Base-by-base conservation (phyloP, 2,888 invertebrate species). In the Drosophila histrio region DNA sequence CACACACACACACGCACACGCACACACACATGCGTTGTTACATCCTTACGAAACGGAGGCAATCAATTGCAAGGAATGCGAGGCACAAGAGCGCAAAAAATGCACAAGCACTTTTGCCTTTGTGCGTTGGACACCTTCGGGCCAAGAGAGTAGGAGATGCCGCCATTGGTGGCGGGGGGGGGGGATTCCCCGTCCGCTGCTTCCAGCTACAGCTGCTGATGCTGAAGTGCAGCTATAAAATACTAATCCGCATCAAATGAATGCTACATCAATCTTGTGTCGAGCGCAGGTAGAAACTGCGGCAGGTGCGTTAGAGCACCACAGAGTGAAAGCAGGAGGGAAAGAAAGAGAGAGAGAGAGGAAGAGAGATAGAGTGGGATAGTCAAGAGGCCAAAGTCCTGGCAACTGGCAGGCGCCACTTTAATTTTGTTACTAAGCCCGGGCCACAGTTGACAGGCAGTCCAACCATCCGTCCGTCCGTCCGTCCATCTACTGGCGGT, bases 171-270 rank as follows among this genome's bases (percentile, higher is more conserved):
- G 15, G 22, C n/a, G 9, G 47, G 13, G 24, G 11, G 22, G 9
- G 24, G 24, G 22, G 13, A 11, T 2, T 21, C 21, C 6, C 9
- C 22, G 6, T 32, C 11, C n/a, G 8, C 21, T 26, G 9, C 26
- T 30, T 7, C 5, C 57, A 30, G 22, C 36, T 44, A 30, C 39
- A 21, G 15, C 50, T 61, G 59, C 64, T 44, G 63, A 69, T 60
- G 69, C 64, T 77, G 87, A 79, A 83, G 85, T 87, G 85, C 87
- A 87, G 87, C 85, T 88, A 84, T 88, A 87, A 86, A 88, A 88
- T 80, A 86, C 85, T 87, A 84, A 84, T 84, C 84, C 88, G 84
- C 84, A 84, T 84, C 84, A 88, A 87, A 88, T 81, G 89, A 88
- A 88, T 87, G 79, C 77, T 74, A 75, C 77, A 84, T 84, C 84